Conservation (phyloP, 2,888 invertebrate species). For the Campoletis raptor region DNA sequence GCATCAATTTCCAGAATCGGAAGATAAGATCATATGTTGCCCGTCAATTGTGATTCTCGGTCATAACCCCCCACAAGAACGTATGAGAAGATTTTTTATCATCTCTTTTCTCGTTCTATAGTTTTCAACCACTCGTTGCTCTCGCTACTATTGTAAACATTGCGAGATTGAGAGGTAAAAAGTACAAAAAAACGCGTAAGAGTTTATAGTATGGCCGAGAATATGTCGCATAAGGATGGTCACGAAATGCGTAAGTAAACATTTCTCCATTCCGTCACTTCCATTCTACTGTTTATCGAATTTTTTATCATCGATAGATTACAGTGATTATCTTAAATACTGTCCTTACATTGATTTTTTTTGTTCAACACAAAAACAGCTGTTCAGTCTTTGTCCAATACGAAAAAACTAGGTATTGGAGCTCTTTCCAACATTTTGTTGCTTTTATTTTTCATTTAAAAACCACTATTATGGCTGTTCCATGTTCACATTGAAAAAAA, state of each 20-base stretch:
- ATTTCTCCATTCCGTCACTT: not conserved
- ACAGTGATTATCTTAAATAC: not conserved
- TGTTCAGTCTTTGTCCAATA: not conserved
- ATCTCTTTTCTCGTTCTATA: not conserved
- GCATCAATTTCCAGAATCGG: not conserved
- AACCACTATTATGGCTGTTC: not conserved
- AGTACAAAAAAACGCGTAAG: slow-evolving; percentile 12
- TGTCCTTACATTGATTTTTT: not conserved
- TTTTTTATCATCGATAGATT: not conserved
- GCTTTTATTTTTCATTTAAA: not conserved
- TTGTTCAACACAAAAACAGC: not conserved
- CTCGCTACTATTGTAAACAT: slow-evolving; percentile 45
- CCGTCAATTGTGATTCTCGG: slow-evolving; percentile 37
- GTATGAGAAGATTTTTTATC: slow-evolving; percentile 29
- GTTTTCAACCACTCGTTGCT: not conserved
- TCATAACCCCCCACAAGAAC: slow-evolving; percentile 72
- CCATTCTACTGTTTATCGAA: not conserved
- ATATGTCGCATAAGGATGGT: slow-evolving; percentile 77
- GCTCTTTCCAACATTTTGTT: not conserved
- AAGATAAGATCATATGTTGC: slow-evolving; percentile 54
- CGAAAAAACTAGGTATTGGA: not conserved
- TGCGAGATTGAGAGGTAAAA: not conserved
- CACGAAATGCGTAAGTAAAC: slow-evolving; percentile 78
- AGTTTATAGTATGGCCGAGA: slow-evolving; percentile 77
- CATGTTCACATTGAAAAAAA: not conserved